Evolutionary conservation across 2,888 invertebrate species (phyloP).

Genomic region (Anticlea derivata): DNA sequence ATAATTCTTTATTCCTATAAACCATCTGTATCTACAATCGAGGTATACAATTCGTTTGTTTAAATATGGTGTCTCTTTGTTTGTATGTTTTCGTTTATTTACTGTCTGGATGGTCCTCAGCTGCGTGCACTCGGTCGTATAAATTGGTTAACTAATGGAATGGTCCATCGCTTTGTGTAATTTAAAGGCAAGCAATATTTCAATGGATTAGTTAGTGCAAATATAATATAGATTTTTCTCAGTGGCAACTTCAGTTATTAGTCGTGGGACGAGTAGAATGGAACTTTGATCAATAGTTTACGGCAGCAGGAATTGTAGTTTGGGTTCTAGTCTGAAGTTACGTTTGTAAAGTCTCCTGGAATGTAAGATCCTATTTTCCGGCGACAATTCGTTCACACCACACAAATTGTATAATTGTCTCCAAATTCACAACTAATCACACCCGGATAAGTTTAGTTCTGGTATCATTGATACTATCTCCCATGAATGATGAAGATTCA

Average conservation of each 20-base stretch:
- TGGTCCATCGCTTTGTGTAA: conserved; percentile 10
- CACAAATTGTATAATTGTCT: too few relatives aligned
- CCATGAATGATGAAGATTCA: too few relatives aligned
- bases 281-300: background rate
- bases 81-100: conserved; percentile 24
- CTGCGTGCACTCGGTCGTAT: conserved; percentile 12
- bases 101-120: conserved; percentile 14
- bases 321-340: background rate
- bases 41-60: conserved; percentile 15
- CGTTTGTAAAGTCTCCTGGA: too few relatives aligned
- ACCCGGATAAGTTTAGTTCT: too few relatives aligned
- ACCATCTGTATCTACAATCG: conserved; percentile 5
- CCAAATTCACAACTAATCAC: too few relatives aligned
- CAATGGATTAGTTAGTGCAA: background rate
- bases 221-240: too few relatives aligned
- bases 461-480: too few relatives aligned
- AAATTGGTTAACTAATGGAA: conserved; percentile 11
- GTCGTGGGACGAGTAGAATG: background rate
- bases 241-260: background rate
- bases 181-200: conserved; percentile 1
- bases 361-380: too few relatives aligned
- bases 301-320: background rate
- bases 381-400: too few relatives aligned
- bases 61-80: conserved; percentile 23
- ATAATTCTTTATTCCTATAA: conserved; percentile 42